Evolutionary conservation across 2,888 invertebrate genomes (phyloP).

Genomic region (Actias luna): DNA sequence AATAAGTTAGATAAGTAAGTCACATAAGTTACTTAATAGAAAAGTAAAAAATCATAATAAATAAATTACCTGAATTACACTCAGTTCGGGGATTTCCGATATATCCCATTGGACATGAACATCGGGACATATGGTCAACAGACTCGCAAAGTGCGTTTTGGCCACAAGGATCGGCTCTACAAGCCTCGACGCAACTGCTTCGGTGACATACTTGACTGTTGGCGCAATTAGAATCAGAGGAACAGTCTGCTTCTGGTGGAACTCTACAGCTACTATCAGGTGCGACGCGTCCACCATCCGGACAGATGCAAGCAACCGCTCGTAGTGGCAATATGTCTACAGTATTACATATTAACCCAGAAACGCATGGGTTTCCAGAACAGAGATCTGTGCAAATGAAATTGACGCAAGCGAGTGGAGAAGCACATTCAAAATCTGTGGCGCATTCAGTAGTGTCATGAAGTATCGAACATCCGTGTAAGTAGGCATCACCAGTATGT

Average conservation of each 20-base stretch:
- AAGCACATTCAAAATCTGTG: constrained; percentile 88
- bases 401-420: constrained; percentile 89
- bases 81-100: constrained; percentile 90
- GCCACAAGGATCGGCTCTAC: constrained; percentile 89
- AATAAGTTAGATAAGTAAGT: neutral
- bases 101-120: constrained; percentile 89
- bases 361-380: constrained; percentile 86
- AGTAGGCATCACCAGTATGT: constrained; percentile 89
- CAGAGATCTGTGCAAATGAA: constrained; percentile 90
- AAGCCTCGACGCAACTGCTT: constrained; percentile 90
- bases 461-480: constrained; percentile 70
- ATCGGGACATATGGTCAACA: constrained; percentile 87
- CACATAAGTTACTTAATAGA: neutral
- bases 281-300: constrained; percentile 89
- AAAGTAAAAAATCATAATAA: constrained; percentile 14
- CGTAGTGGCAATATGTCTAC: constrained; percentile 90
- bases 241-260: constrained; percentile 84
- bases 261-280: constrained; percentile 86
- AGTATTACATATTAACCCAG: constrained; percentile 90
- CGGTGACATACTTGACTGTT: constrained; percentile 88
- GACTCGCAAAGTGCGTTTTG: constrained; percentile 91
- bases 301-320: constrained; percentile 93
- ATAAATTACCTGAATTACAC: constrained; percentile 83
- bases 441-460: constrained; percentile 83
- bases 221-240: constrained; percentile 87